Conservation (phyloP, 2,888 invertebrate genomes). For the Eurois occulta region DNA sequence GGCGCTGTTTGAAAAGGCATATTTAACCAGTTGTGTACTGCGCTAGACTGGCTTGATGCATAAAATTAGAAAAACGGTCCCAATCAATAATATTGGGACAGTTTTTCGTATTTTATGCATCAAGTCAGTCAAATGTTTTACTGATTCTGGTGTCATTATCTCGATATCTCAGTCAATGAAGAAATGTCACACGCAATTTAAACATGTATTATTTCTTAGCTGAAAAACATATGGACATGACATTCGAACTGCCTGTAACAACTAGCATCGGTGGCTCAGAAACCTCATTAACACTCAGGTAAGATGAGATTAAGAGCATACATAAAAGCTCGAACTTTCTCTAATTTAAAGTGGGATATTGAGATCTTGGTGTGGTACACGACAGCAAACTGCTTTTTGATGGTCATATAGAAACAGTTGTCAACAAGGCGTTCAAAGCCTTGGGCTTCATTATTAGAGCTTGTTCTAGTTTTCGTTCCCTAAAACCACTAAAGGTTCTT, state of each 20-base stretch:
- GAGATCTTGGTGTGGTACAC: too few relatives aligned
- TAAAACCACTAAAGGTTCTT: too few relatives aligned
- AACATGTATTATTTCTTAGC: slow-evolving; percentile 65
- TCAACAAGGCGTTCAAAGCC: too few relatives aligned
- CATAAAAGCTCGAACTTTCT: not conserved
- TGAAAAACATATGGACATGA: slow-evolving; percentile 91
- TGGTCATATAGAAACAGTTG: too few relatives aligned
- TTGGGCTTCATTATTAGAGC: too few relatives aligned
- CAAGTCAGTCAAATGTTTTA: too few relatives aligned
- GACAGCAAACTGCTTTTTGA: too few relatives aligned
- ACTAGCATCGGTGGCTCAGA: slow-evolving; percentile 93
- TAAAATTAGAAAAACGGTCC: too few relatives aligned
- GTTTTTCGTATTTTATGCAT: too few relatives aligned
- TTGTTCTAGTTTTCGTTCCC: too few relatives aligned
- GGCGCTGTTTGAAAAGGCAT: not conserved
- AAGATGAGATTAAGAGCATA: not conserved
- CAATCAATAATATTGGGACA: too few relatives aligned
- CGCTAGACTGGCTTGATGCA: too few relatives aligned
- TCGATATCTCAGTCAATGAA: not conserved
- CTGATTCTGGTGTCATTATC: not conserved
- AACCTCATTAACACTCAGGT: slow-evolving; percentile 89
- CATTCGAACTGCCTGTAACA: slow-evolving; percentile 92
- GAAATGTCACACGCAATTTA: not conserved
- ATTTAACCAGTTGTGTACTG: not conserved
- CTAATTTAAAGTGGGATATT: not conserved